These are phyloP conservation scores for Cyprinella venusta DNA, from an alignment of 2,797 vertebrate genomes.

Conservation along the genomic window DNA sequence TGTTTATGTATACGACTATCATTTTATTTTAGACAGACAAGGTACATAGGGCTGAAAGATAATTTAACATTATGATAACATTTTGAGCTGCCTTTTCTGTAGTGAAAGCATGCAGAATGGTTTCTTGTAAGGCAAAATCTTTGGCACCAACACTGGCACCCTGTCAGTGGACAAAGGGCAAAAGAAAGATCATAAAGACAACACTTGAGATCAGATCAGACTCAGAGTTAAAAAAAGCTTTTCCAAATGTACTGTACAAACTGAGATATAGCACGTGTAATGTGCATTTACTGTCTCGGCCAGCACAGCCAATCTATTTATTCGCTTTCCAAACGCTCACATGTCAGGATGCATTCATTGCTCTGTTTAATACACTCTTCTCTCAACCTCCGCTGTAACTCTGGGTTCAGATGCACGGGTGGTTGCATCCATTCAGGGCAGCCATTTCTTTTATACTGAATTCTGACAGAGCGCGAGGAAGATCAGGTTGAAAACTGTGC, in stretches of 20 bases:
- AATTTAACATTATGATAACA: neutral
- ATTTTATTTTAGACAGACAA: neutral
- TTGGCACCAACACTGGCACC: neutral
- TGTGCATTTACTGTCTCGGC: neutral
- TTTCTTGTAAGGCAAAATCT: neutral
- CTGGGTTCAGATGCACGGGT: slow-evolving; percentile 52
- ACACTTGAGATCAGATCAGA: slow-evolving; percentile 9
- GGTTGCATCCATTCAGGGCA: slow-evolving; percentile 52
- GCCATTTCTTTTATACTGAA: slow-evolving; percentile 43
- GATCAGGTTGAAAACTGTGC: slow-evolving; percentile 10
- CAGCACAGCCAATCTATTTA: slow-evolving; percentile 29
- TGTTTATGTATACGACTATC: neutral
- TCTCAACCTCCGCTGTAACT: slow-evolving; percentile 35
- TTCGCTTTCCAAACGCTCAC: slow-evolving; percentile 25
- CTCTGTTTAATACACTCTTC: slow-evolving; percentile 47
- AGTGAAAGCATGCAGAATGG: neutral
- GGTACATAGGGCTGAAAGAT: neutral
- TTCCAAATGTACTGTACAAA: neutral
- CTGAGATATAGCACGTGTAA: slow-evolving; percentile 18
- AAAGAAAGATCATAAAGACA: slow-evolving; percentile 1
- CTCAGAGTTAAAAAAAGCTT: neutral
- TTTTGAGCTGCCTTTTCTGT: no score
- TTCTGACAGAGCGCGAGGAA: slow-evolving; percentile 27
- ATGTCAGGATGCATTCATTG: slow-evolving; percentile 50
- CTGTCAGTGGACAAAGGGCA: neutral